Conservation (phyloP, 2,888 invertebrate species). For the Lasioglossum calceatum region DNA sequence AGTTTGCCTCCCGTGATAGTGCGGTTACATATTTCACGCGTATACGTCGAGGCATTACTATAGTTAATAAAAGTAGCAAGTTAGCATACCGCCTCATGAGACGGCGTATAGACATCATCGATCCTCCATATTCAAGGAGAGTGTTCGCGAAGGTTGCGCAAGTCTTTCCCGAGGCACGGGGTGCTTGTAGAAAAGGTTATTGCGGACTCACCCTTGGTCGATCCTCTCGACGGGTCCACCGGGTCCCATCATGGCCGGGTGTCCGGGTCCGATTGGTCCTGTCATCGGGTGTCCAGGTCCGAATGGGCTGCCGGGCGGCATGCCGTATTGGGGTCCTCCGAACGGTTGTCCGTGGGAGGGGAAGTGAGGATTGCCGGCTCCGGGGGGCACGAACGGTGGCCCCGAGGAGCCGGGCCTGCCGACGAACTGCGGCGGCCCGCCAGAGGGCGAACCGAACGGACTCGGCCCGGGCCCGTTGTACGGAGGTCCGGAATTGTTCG, state of each 20-base stretch:
- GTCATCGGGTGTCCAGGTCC: slow-evolving; percentile 88
- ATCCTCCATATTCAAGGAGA: neutral
- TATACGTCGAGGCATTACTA: neutral
- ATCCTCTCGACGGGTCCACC: slow-evolving; percentile 92
- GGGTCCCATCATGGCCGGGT: slow-evolving; percentile 89
- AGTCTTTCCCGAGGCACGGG: neutral
- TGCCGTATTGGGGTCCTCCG: slow-evolving; percentile 88
- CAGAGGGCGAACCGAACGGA: slow-evolving; percentile 89
- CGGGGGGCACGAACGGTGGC: slow-evolving; percentile 90
- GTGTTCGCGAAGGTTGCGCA: neutral
- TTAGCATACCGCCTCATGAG: neutral
- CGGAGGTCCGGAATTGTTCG: slow-evolving; percentile 85
- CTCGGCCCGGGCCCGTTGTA: slow-evolving; percentile 90
- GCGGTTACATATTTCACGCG: neutral
- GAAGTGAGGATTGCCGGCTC: slow-evolving; percentile 88
- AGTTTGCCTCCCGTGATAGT: neutral
- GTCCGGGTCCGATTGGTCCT: slow-evolving; percentile 88
- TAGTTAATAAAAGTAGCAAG: neutral
- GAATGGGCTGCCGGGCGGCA: slow-evolving; percentile 90
- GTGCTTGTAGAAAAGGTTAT: neutral
- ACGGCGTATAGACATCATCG: neutral
- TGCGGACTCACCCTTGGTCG: slow-evolving; percentile 89
- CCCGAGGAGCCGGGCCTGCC: slow-evolving; percentile 89
- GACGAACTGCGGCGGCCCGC: slow-evolving; percentile 87
- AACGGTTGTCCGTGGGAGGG: slow-evolving; percentile 87